Percentiles rank a stretch among this genome's conserved stretches.
Evolutionary conservation across 2,113 vertebrate genomes (phyloP).

Genomic region (Hippocampus guttulatus): DNA sequence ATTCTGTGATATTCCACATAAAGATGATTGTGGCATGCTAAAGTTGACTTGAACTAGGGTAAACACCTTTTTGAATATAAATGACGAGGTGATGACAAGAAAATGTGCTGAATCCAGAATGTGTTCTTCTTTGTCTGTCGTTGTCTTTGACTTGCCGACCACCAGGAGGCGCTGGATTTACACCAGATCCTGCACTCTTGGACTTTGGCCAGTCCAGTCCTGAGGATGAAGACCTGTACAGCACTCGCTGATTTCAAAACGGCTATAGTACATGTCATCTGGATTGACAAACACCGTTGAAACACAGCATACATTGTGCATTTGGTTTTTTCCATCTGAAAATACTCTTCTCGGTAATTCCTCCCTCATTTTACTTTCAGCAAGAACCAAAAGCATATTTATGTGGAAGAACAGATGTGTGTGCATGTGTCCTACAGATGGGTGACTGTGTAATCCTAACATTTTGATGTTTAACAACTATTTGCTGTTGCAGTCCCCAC

Average conservation of each 20-base stretch:
- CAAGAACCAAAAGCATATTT: neutral
- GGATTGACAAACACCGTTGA: neutral
- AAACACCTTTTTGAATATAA: no score
- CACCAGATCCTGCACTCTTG: conserved; percentile 74
- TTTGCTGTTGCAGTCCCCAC: conserved; percentile 16
- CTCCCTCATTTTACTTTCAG: conserved; percentile 17
- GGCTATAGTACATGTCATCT: conserved; percentile 23
- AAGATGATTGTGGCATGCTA: no score
- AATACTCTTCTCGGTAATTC: neutral
- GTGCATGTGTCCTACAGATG: conserved; percentile 36
- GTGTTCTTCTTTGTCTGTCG: neutral
- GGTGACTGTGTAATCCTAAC: conserved; percentile 29
- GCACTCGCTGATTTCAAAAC: conserved; percentile 78
- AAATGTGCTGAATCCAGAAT: neutral
- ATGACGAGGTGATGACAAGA: no score
- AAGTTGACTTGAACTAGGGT: no score
- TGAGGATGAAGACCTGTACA: conserved; percentile 88
- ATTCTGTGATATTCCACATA: no score
- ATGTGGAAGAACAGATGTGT: conserved; percentile 5
- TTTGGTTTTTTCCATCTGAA: neutral
- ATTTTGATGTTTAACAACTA: conserved; percentile 16
- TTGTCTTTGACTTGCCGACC: conserved; percentile 42
- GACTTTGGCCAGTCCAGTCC: conserved; percentile 85
- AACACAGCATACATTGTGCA: neutral
- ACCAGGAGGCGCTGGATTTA: conserved; percentile 64